Percentiles rank a stretch among this genome's conserved stretches.
These are phyloP conservation scores for Cyanoderma ruficeps DNA, from an alignment of 2,113 vertebrate genomes.

Conservation along the genomic window DNA sequence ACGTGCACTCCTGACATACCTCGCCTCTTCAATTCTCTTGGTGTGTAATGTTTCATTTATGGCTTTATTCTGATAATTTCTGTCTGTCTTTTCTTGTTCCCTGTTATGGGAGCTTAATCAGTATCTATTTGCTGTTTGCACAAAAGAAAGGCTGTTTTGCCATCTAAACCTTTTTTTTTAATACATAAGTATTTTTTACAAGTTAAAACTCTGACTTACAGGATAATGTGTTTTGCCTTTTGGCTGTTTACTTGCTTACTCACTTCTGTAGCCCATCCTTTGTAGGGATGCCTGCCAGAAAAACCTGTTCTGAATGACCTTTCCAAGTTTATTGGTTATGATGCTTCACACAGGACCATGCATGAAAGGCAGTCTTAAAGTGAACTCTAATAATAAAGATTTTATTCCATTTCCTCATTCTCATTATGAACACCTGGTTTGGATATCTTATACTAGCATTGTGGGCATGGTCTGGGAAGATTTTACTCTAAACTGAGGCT, in stretches of 20 bases:
- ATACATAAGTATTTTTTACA: neutral
- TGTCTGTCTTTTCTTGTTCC: neutral
- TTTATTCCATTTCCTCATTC: neutral
- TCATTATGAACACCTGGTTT: neutral
- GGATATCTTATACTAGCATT: neutral
- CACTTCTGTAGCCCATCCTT: neutral
- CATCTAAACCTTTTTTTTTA: neutral
- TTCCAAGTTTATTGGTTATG: neutral
- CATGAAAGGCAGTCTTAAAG: neutral
- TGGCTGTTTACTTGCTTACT: neutral
- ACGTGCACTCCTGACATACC: fast-evolving
- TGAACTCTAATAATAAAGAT: neutral
- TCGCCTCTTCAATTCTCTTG: neutral
- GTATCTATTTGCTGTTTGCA: neutral
- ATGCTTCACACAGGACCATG: neutral
- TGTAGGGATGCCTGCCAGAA: neutral
- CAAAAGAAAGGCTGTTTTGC: neutral
- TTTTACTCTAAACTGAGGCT: neutral
- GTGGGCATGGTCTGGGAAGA: neutral
- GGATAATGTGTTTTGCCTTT: neutral
- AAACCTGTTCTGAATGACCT: neutral
- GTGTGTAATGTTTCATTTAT: neutral
- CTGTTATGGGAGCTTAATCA: neutral
- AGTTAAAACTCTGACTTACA: neutral
- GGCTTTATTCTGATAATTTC: neutral